Percentiles rank a stretch among this genome's conserved stretches.
Conservation (phyloP, 1,140 invertebrate genomes). For the Hypothenemus hampei region DNA sequence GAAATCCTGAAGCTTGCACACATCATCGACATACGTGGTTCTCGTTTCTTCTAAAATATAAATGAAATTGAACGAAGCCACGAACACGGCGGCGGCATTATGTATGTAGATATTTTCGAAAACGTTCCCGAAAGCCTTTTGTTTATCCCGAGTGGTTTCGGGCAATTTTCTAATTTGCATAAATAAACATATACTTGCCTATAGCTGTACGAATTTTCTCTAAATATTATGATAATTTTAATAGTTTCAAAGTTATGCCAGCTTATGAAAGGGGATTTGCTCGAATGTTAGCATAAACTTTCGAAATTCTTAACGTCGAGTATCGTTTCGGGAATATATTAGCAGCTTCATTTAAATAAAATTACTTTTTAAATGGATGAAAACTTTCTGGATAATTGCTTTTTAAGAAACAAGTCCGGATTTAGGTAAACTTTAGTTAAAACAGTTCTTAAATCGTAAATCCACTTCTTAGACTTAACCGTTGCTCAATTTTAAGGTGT, state of each 20-base stretch:
- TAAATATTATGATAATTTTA: constrained; percentile 30
- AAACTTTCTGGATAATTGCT: too few species aligned
- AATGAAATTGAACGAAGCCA: constrained; percentile 16
- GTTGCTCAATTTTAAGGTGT: too few species aligned
- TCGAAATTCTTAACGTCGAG: constrained; percentile 2
- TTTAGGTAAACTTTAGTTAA: too few species aligned
- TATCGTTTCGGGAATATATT: constrained; percentile 15
- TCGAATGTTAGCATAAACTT: constrained; percentile 17
- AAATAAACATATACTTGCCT: constrained; percentile 25
- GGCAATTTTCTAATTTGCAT: constrained; percentile 29
- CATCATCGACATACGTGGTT: too few species aligned
- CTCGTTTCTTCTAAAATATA: constrained; percentile 14
- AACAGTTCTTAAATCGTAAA: too few species aligned
- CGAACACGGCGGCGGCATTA: constrained; percentile 11
- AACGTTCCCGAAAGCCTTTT: constrained; percentile 17
- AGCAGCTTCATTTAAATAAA: constrained; percentile 16
- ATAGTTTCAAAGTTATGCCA: constrained; percentile 21
- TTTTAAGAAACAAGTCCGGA: too few species aligned
- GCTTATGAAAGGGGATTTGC: constrained; percentile 13
- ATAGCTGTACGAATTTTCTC: constrained; percentile 5
- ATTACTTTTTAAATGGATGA: constrained; percentile 4
- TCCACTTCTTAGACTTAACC: too few species aligned
- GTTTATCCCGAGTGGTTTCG: constrained; percentile 15
- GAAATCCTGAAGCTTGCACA: neutral
- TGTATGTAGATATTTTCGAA: constrained; percentile 21